phyloP scores from a whole-genome alignment of 2,113 vertebrate species.

The Ictidomys tridecemlineatus region DNA sequence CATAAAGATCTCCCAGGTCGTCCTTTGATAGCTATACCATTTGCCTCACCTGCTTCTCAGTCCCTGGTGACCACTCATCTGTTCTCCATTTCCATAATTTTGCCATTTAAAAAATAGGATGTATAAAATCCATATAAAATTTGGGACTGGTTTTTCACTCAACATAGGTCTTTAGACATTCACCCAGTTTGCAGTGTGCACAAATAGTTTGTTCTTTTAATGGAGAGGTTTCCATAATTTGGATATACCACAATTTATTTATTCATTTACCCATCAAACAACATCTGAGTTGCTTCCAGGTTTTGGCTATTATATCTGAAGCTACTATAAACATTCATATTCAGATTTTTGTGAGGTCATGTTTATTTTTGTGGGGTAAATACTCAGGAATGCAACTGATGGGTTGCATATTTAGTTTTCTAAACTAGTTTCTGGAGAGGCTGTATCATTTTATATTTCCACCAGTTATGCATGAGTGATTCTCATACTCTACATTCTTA shows the following conservation, averaged over 20 bases:
- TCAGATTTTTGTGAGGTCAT: not conserved
- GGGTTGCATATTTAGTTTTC: not conserved
- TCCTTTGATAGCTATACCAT: not conserved
- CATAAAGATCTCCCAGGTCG: not conserved
- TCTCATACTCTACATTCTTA: not conserved
- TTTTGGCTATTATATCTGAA: not conserved
- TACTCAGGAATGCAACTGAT: not conserved
- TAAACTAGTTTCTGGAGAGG: not conserved
- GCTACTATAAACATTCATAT: not conserved
- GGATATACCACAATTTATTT: not conserved
- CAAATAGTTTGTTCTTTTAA: not conserved
- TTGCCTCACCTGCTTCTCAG: not conserved
- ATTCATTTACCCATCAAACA: not conserved
- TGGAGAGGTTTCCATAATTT: not conserved
- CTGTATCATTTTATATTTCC: not conserved
- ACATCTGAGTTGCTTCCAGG: not conserved
- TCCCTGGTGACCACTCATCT: not conserved
- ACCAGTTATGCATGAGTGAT: not conserved
- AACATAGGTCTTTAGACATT: not conserved
- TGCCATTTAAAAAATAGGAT: not conserved
- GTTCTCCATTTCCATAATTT: not conserved
- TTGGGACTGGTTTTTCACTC: not conserved
- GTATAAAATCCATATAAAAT: not conserved
- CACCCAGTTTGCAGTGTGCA: not conserved
- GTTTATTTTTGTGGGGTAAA: not conserved